Conservation (phyloP, 2,113 vertebrate genomes). For the Cynoglossus semilaevis region DNA sequence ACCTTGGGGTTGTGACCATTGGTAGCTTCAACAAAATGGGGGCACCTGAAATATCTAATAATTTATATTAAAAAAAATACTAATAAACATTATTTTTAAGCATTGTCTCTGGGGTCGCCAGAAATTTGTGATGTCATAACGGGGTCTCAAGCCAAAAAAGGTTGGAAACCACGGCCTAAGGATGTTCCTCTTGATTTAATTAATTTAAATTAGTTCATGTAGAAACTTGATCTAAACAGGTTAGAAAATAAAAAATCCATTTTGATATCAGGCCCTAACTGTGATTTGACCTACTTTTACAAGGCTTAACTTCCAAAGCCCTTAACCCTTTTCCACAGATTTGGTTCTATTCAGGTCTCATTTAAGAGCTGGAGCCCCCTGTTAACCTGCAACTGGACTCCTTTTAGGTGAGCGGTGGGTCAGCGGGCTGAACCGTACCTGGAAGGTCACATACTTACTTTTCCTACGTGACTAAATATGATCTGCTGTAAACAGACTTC, state of each 20-base stretch:
- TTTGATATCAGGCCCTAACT: constrained; percentile 13
- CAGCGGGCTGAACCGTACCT: constrained; percentile 28
- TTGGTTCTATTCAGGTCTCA: constrained; percentile 39
- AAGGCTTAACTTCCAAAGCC: constrained; percentile 4
- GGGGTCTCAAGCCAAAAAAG: too few relatives aligned
- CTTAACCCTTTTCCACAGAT: constrained; percentile 17
- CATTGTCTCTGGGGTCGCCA: too few relatives aligned
- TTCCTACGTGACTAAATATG: constrained; percentile 9
- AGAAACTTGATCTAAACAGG: too few relatives aligned
- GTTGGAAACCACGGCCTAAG: too few relatives aligned
- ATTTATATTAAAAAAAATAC: too few relatives aligned
- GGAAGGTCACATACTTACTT: constrained; percentile 28
- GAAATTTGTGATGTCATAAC: too few relatives aligned
- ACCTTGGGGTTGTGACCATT: too few relatives aligned
- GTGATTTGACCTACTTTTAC: constrained; percentile 41
- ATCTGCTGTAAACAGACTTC: constrained; percentile 17
- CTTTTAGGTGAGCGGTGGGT: constrained; percentile 24
- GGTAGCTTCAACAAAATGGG: too few relatives aligned
- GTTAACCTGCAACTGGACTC: constrained; percentile 53
- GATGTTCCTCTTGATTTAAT: too few relatives aligned
- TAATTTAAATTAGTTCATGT: too few relatives aligned
- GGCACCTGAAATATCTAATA: too few relatives aligned
- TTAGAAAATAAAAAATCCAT: background rate
- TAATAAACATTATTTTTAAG: too few relatives aligned
- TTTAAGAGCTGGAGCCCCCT: constrained; percentile 34